These are phyloP conservation scores for Cepaea nemoralis DNA, from an alignment of 1,140 invertebrate species.

Conservation along the genomic window DNA sequence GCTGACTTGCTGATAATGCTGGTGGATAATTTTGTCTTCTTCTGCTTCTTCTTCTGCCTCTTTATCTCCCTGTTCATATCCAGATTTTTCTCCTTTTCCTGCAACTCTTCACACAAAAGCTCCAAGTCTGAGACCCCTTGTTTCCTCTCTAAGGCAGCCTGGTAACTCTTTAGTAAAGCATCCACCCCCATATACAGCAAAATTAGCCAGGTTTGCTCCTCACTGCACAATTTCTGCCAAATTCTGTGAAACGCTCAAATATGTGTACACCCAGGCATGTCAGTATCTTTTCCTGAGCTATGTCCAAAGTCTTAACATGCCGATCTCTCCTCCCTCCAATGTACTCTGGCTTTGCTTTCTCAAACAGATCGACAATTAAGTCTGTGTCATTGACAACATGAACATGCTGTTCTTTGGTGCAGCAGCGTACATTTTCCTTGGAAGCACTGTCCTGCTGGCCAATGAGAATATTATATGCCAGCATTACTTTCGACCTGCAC, in stretches of 20 bases:
- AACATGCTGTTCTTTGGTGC: constrained; percentile 86
- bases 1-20: too few relatives aligned
- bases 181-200: constrained; percentile 89
- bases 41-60: too few relatives aligned
- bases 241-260: constrained; percentile 89
- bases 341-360: too few relatives aligned
- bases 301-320: constrained; percentile 93
- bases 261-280: constrained; percentile 92
- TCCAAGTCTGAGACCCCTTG: too few relatives aligned
- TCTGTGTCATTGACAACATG: constrained; percentile 88
- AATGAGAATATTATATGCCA: constrained; percentile 86
- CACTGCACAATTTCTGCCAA: constrained; percentile 86
- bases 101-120: too few relatives aligned
- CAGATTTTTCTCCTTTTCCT: too few relatives aligned
- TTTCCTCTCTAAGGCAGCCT: too few relatives aligned
- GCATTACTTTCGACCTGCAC: constrained; percentile 92
- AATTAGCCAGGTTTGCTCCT: constrained; percentile 91
- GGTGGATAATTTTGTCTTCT: too few relatives aligned
- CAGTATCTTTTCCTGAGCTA: constrained; percentile 94
- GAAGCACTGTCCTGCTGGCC: constrained; percentile 85
- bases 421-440: constrained; percentile 87
- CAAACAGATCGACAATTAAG: constrained; percentile 86
- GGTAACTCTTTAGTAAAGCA: constrained; percentile 87
- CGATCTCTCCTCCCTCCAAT: constrained; percentile 80
- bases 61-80: too few relatives aligned